Percentiles rank a stretch among this genome's conserved stretches.
These are phyloP conservation scores for Xyliphius kryptos DNA, from an alignment of 2,113 vertebrate genomes.

Conservation along the genomic window DNA sequence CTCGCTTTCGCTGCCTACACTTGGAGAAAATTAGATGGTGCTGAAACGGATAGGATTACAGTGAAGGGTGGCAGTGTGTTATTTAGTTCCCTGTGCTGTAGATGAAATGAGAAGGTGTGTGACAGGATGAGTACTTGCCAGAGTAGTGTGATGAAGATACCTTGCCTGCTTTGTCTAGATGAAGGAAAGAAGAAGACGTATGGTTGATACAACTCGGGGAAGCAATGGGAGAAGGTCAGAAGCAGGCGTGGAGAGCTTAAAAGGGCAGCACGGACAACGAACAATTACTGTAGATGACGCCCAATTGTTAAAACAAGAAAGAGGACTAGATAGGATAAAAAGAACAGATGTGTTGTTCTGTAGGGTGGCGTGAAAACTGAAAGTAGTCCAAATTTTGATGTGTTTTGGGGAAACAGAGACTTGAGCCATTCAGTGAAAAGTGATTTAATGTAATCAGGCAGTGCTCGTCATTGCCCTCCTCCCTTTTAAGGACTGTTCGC, in stretches of 20 bases:
- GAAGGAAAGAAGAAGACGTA: not conserved
- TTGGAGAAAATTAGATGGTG: slow-evolving; percentile 44
- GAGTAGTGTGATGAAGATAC: slow-evolving; percentile 15
- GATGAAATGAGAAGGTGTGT: slow-evolving; percentile 25
- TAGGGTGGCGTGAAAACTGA: slow-evolving; percentile 7
- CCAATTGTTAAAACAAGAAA: no score
- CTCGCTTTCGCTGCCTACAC: slow-evolving; percentile 36
- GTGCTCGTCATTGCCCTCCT: slow-evolving; percentile 24
- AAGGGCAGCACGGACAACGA: slow-evolving; percentile 28
- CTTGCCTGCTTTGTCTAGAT: no score
- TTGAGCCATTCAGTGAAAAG: slow-evolving; percentile 36
- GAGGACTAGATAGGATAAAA: slow-evolving; percentile 36
- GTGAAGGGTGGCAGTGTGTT: slow-evolving; percentile 38
- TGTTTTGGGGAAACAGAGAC: slow-evolving; percentile 30
- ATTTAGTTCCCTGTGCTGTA: slow-evolving; percentile 32
- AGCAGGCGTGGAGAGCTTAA: slow-evolving; percentile 4
- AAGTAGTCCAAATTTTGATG: slow-evolving; percentile 32
- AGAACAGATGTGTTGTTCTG: slow-evolving; percentile 38
- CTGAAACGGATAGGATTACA: slow-evolving; percentile 43
- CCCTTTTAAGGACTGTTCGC: not conserved
- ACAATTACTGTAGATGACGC: slow-evolving; percentile 10
- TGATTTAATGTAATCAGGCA: slow-evolving; percentile 43
- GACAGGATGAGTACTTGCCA: slow-evolving; percentile 1
- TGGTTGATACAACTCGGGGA: slow-evolving; percentile 13
- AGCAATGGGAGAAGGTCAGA: slow-evolving; percentile 8